phyloP scores from a whole-genome alignment of 2,888 invertebrate species.

The Monopis laevigella region DNA sequence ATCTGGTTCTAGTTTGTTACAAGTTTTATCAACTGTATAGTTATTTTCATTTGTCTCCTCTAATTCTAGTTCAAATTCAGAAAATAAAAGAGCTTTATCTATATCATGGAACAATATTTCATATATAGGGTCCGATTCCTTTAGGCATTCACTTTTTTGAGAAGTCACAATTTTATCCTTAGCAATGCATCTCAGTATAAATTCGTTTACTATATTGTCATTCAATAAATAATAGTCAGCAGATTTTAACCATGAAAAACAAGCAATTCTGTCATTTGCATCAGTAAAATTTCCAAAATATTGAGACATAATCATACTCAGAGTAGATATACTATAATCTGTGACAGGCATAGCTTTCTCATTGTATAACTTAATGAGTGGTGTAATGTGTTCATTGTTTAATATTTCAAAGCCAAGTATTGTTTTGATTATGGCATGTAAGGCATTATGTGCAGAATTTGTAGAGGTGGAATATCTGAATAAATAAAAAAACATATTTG shows the following conservation, averaged over 20 bases:
- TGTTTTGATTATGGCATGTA: conserved; percentile 40
- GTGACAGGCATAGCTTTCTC: conserved; percentile 51
- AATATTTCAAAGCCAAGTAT: conserved; percentile 33
- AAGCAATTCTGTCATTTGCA: conserved; percentile 31
- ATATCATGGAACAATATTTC: conserved; percentile 34
- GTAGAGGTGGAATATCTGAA: conserved; percentile 40
- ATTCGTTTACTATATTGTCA: conserved; percentile 24
- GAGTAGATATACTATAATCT: conserved; percentile 34
- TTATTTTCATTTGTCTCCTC: not conserved
- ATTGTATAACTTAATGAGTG: conserved; percentile 43
- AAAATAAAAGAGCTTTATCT: conserved; percentile 42
- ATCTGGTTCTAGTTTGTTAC: not conserved
- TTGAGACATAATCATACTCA: conserved; percentile 34
- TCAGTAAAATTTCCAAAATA: conserved; percentile 44
- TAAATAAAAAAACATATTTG: conserved; percentile 18
- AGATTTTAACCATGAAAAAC: conserved; percentile 38
- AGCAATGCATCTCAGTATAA: conserved; percentile 36
- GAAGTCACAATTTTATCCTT: conserved; percentile 36
- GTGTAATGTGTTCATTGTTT: conserved; percentile 34
- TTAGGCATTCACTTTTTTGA: not conserved
- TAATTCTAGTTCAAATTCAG: conserved; percentile 38
- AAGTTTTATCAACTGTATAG: not conserved
- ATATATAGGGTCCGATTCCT: conserved; percentile 22
- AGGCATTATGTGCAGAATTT: conserved; percentile 31
- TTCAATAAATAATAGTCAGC: conserved; percentile 27